Evolutionary conservation across 2,113 vertebrate genomes (phyloP), one percentile per base, ranked within the genome.

Genomic region (Melanerpes formicivorus): DNA sequence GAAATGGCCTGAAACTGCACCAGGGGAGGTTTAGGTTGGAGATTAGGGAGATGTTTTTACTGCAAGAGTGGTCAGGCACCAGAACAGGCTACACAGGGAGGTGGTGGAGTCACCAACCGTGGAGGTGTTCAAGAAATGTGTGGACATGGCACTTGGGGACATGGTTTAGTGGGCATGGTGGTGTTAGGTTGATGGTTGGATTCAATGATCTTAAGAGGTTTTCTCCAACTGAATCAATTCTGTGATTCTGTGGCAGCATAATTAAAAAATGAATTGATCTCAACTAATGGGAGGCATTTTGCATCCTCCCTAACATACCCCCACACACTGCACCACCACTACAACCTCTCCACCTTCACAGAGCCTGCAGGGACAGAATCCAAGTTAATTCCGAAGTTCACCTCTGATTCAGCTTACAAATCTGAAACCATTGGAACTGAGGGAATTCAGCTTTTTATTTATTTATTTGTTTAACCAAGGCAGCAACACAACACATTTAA

Each of bases 281-380:
- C 14, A 84, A 87, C 32, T 37, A 73, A 56, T 42, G 29, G 88
- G 71, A 79, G 37, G 60, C 26, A 46, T 88, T 89, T 71, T 74
- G 64, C 78, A 84, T 55, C 58, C 44, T 62, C 32, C 37, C 50
- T 67, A 71, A 30, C 18, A 3, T 17, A 9, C 7, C n/a, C 65
- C 30, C 30, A 1, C 10, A 1, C 48, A 14, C 23, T 66, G 81
- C 25, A 62, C 10, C 65, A 83, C 11, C 0, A 0, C 32, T 67
- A 25, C 50, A 84, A 10, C 0, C 32, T 83, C 10, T 19, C 3
- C 4, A 3, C 27, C 30, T 23, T 2, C 23, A 14, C 0, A 0
- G 4, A 66, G 26, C 19, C 54, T 30, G 32, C 23, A 55, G 30
- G 63, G 62, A 72, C 22, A 72, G 8, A 42, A 54, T 6, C 10